Evolutionary conservation across 1,140 invertebrate species (phyloP), one percentile per base, ranked within the genome.

Genomic region (Periplaneta americana): DNA sequence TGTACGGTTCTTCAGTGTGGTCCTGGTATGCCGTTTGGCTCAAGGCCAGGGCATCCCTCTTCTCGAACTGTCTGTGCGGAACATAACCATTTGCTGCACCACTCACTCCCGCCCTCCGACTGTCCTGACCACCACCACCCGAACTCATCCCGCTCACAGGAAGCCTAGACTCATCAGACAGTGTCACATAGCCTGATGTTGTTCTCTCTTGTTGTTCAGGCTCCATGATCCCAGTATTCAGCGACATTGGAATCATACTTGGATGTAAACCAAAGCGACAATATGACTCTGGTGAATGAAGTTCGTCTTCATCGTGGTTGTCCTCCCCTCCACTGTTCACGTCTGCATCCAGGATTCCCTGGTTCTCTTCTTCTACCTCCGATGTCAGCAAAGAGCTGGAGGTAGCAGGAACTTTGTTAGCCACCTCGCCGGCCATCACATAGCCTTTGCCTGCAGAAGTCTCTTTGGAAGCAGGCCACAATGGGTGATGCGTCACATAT

Each of bases 41-140:
- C 31, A 75, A n/a, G 11, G 75, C 39, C 33, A 75, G 66, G 35
- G 66, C 18, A 75, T 75, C 37, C 34, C 33, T 81, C 28, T 81
- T 48, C n/a, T 81, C 74, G 17, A 81, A 75, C 66, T 76, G 66
- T 75, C 74, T 76, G 74, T 81, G 80, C 18, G 80, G 80, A 32
- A 81, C 80, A 34, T 81, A 81, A 57, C 80, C 80, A 15, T 17
- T 36, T 37, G 35, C 37, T 17, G 34, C 77, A 34, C 10, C 18
- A 66, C 36, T 33, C 17, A 32, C 39, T 48, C 32, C 17, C 8
- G 11, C 78, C 39, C 78, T 80, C 13, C 15, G n/a, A 78, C 18
- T 28, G 13, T 78, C 18, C 28, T 15, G 22, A 28, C 33, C 13
- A 28, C n/a, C 36, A 28, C 33, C 13, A 28, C n/a, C 36, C 13